Evolutionary conservation across 2,888 invertebrate genomes (phyloP), one percentile per base, ranked within the genome.

Genomic region (Stratiomys singularior): DNA sequence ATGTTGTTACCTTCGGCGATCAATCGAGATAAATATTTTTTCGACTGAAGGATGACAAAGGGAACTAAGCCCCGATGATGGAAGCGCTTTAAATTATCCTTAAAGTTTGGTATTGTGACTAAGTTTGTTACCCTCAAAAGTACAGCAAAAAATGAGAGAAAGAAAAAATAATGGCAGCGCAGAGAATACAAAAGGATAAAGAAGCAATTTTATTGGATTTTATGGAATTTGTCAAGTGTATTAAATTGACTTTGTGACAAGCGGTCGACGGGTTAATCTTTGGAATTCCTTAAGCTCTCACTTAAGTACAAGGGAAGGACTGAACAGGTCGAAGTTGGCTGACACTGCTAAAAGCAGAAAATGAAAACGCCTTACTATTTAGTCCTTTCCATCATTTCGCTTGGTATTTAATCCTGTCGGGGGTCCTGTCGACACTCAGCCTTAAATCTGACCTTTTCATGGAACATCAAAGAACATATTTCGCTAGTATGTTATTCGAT

Each of bases 231-330:
- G 9, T 25, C 21, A 13, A 25, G 23, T 60, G 18, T 23, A 60
- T 60, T 21, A 60, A 60, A 60, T 60, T 21, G 58, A 60, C 23
- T 60, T 18, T 23, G 58, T 60, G 58, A 23, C 25, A 60, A 25
- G 25, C 58, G 25, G 25, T 23, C 58, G 58, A 21, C 25, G 25
- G 58, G 58, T 60, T 60, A 60, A 60, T 60, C 58, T 60, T 60
- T 25, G 58, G 13, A 25, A 60, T 60, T 60, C 58, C 25, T 13
- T 52, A 13, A 52, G 18, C 18, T 52, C 52, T n/a, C 15, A 13
- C 52, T 52, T 52, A 52, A 52, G 4, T 4, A 52, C 15, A 13
- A 52, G 15, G 18, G 9, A 44, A 4, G n/a, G 3, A 37, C 37
- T 37, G 9, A 37, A 37, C 3, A 37, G 37, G 37, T 5, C 9